phyloP scores from a whole-genome alignment of 2,113 vertebrate genomes.

The Ia io region DNA sequence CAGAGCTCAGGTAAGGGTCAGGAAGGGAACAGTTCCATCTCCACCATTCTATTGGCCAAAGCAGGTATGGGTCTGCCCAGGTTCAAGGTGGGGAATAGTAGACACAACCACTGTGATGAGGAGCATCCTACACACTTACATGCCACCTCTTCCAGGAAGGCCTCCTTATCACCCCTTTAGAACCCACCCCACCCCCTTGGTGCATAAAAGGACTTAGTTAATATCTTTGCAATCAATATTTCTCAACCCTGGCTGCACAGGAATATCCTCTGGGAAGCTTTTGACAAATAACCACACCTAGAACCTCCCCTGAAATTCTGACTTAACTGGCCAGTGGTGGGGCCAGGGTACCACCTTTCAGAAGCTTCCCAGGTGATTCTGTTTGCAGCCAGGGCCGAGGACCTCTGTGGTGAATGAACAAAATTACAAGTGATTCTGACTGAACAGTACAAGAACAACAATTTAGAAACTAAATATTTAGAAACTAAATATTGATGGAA shows the following conservation, averaged over 20 bases:
- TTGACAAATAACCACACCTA: background rate
- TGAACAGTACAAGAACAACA: background rate
- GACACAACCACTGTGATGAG: fast-evolving
- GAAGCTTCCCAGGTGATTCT: background rate
- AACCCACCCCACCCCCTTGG: background rate
- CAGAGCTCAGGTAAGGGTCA: too few relatives aligned
- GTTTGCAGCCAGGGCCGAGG: background rate
- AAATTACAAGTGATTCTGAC: background rate
- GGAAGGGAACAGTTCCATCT: background rate
- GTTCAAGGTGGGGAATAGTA: background rate
- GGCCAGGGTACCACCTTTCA: background rate
- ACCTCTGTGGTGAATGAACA: background rate
- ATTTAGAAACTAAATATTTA: conserved; percentile 16
- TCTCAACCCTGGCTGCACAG: background rate
- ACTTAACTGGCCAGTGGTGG: background rate
- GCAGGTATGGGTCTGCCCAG: background rate
- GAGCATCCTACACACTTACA: too few relatives aligned
- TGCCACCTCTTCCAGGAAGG: background rate
- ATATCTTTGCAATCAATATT: background rate
- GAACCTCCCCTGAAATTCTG: background rate
- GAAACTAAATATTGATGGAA: conserved; percentile 8
- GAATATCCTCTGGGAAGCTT: background rate
- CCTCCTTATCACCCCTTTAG: background rate
- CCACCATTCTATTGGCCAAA: background rate
- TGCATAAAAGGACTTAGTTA: background rate